Conservation (phyloP, 2,113 vertebrate species). For the Gavia stellata region DNA sequence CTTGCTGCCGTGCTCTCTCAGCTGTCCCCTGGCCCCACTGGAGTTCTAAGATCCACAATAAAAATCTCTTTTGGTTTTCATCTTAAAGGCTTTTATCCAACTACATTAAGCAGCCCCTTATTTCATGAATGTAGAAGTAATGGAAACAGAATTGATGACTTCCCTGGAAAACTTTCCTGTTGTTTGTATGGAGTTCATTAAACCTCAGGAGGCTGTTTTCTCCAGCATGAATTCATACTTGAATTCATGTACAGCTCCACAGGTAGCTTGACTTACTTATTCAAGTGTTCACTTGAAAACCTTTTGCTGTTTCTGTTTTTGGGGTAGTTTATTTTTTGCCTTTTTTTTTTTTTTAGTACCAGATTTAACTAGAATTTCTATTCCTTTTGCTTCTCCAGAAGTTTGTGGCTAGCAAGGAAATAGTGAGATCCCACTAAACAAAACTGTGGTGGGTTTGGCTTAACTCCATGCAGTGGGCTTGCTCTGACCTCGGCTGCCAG, state of each 20-base stretch:
- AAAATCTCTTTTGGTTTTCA: not conserved
- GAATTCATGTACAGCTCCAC: not conserved
- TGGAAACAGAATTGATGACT: not conserved
- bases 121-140: not conserved
- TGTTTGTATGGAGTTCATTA: not conserved
- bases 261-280: not conserved
- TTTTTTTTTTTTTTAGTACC: not conserved
- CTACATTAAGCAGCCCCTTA: not conserved
- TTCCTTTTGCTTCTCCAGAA: not conserved
- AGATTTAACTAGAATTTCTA: not conserved
- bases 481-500: not conserved
- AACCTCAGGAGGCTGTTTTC: not conserved
- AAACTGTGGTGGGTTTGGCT: not conserved
- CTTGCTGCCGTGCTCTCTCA: not conserved
- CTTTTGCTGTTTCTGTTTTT: not conserved
- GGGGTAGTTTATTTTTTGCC: not conserved
- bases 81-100: not conserved
- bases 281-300: not conserved
- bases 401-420: not conserved
- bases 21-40: not conserved
- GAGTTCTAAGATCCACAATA: not conserved
- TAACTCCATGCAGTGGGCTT: not conserved
- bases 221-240: not conserved
- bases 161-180: not conserved
- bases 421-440: not conserved